Evolutionary conservation across 2,888 invertebrate species (phyloP), one percentile per base, ranked within the genome.

Genomic region (Syrphus vitripennis): DNA sequence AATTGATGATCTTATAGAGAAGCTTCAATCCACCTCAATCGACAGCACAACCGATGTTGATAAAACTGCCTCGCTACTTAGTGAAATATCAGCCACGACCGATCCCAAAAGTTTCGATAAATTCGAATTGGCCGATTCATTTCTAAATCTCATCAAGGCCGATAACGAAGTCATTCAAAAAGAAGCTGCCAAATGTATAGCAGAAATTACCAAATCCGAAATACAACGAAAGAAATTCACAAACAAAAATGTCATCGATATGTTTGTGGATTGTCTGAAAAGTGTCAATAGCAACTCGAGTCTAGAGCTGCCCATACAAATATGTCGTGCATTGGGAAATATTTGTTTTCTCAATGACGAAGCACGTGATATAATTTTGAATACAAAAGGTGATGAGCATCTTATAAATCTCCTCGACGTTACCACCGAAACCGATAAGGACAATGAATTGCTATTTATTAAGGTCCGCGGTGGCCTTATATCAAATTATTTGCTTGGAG

Each of bases 291-390:
- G 88, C 75, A 88, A 87, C 14, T 90, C 90, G 83, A 90, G 89
- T 87, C 90, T 94, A 83, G 94, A 95, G 87, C 91, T 95, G 69
- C 93, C 95, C 9, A 95, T 95, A 88, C 97, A 98, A 90, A 94
- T 95, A 48, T 96, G 96, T 88, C 94, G 98, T 89, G 97, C 97
- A 3, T 93, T 98, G 24, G 98, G 97, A 42, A 98, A 98, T 92
- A 95, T 98, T 90, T 97, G 97, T 91, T 98, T 96, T 91, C 96
- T 97, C 90, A 97, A 97, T 93, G 96, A 97, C 93, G 93, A 94
- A 89, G 94, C 95, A 19, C 93, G 95, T 87, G 93, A 93, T 81
- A 91, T 94, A 70, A 93, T 95, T 67, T 88, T 92, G 42, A 90
- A 91, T 76, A 90, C 92, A 40, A 92, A 94, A 76, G 95, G 95